Conservation (phyloP, 2,888 invertebrate genomes). For the Aethes cnicana region DNA sequence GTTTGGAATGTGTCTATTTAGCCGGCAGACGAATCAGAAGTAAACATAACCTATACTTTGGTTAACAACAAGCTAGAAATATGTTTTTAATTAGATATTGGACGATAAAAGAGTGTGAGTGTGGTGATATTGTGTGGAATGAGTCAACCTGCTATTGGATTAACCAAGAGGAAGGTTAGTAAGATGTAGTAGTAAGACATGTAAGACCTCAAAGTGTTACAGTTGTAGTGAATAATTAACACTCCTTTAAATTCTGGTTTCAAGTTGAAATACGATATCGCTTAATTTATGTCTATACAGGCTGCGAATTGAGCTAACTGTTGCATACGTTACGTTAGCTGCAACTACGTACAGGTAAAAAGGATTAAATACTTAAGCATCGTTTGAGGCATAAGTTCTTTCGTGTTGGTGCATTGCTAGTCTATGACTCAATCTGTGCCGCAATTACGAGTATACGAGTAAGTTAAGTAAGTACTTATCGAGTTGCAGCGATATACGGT, state of each 20-base stretch:
- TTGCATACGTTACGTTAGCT: slow-evolving; percentile 19
- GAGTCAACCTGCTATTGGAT: no score
- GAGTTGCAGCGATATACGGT: slow-evolving; percentile 23
- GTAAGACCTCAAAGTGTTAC: neutral
- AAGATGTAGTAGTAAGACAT: no score
- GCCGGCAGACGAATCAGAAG: no score
- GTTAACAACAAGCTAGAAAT: no score
- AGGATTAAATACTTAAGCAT: neutral
- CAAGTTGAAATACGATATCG: slow-evolving; percentile 26
- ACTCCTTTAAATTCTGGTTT: slow-evolving; percentile 17
- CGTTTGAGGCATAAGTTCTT: slow-evolving; percentile 13
- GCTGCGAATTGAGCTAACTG: slow-evolving; percentile 20
- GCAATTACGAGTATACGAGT: slow-evolving; percentile 26
- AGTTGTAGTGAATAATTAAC: slow-evolving; percentile 11
- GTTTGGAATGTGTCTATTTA: no score
- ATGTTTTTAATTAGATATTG: no score
- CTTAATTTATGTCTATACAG: slow-evolving; percentile 19
- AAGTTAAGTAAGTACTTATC: no score
- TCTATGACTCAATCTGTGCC: slow-evolving; percentile 33
- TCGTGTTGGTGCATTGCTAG: slow-evolving; percentile 22
- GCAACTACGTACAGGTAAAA: slow-evolving; percentile 12
- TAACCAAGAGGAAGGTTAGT: no score
- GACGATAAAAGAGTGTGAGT: no score
- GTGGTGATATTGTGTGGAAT: no score
- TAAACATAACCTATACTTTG: no score